Percentiles rank a stretch among this genome's conserved stretches.
Evolutionary conservation across 2,888 invertebrate genomes (phyloP).

Genomic region (Pteria penguin): DNA sequence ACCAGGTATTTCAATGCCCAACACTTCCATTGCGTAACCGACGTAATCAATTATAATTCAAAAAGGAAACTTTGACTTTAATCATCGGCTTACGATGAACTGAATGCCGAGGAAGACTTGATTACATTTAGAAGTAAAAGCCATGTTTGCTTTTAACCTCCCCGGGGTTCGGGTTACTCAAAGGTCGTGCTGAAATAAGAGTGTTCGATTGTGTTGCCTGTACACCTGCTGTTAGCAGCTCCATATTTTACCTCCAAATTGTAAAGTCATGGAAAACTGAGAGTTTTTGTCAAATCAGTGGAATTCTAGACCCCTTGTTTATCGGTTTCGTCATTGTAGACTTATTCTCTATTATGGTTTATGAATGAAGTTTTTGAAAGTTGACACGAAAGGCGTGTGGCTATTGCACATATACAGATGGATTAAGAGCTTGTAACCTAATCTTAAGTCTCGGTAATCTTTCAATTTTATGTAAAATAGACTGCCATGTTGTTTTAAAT

Average conservation of each 20-base stretch:
- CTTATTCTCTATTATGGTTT: background rate
- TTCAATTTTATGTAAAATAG: too few relatives aligned
- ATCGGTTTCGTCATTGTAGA: background rate
- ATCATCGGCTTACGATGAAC: too few relatives aligned
- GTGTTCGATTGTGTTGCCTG: background rate
- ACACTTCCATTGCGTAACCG: too few relatives aligned
- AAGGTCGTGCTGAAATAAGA: background rate
- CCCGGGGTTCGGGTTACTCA: background rate
- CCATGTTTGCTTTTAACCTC: background rate
- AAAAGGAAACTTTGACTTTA: background rate
- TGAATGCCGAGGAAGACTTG: too few relatives aligned
- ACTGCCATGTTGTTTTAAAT: too few relatives aligned
- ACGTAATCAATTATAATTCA: background rate
- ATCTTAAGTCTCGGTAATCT: too few relatives aligned
- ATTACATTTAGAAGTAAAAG: background rate
- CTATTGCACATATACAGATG: too few relatives aligned
- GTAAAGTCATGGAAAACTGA: background rate
- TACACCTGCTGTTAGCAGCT: background rate
- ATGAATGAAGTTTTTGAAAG: background rate
- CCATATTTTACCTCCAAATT: background rate
- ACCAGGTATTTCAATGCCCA: too few relatives aligned
- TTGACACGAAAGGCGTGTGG: background rate
- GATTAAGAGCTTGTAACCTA: too few relatives aligned
- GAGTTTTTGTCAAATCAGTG: background rate
- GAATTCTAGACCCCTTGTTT: too few relatives aligned